Evolutionary conservation across 2,888 invertebrate species (phyloP).

Genomic region (Neocrepidodera transversa): DNA sequence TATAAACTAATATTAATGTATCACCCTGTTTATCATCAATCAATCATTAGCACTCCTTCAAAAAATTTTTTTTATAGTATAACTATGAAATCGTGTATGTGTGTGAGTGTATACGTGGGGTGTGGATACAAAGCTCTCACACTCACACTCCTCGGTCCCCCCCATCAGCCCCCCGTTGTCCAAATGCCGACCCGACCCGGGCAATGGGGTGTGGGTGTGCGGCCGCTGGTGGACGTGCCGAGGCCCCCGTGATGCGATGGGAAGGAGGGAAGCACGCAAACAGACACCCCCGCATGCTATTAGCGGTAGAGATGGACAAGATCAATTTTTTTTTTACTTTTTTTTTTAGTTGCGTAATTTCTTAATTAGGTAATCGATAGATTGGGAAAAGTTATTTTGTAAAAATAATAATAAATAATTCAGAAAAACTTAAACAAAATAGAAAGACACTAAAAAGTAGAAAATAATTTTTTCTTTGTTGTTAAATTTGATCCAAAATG

Average conservation of each 20-base stretch:
- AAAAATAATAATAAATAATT: too few species aligned
- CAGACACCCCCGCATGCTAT: conserved; percentile 15
- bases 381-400: too few species aligned
- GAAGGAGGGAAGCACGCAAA: conserved; percentile 16
- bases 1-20: too few species aligned
- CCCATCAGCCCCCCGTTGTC: conserved; percentile 3
- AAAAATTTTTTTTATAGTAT: background rate
- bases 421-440: too few species aligned
- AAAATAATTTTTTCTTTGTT: too few species aligned
- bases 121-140: conserved; percentile 2
- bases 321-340: background rate
- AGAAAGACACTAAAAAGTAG: too few species aligned
- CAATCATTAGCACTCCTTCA: background rate
- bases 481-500: too few species aligned
- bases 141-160: background rate
- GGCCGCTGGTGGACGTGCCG: conserved; percentile 8
- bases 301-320: background rate
- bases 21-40: background rate
- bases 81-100: conserved; percentile 1
- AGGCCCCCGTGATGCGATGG: background rate
- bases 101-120: conserved; percentile 11
- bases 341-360: too few species aligned
- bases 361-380: too few species aligned
- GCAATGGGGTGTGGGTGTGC: conserved; percentile 11
- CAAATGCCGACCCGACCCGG: background rate